Percentiles rank a stretch among this genome's conserved stretches.
These are phyloP conservation scores for Laticauda laticaudata DNA, from an alignment of 2,113 vertebrate species.

Conservation along the genomic window DNA sequence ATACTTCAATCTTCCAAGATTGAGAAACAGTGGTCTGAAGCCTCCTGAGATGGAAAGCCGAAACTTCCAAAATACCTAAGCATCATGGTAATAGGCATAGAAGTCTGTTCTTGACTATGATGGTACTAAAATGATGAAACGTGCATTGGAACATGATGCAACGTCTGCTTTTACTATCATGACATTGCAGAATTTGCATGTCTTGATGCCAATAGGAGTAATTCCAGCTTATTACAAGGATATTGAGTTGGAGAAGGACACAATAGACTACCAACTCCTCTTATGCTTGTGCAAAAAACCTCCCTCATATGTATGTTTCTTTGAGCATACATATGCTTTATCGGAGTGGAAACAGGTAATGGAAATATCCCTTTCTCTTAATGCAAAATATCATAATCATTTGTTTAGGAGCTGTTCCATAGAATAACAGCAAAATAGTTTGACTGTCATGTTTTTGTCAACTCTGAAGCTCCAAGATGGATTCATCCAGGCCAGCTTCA, in stretches of 20 bases:
- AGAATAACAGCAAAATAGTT: not conserved
- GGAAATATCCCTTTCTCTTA: not conserved
- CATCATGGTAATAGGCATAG: not conserved
- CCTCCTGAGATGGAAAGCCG: not conserved
- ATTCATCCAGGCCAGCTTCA: too few species aligned
- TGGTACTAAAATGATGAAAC: not conserved
- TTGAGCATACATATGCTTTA: not conserved
- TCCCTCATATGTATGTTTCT: not conserved
- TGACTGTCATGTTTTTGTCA: not conserved
- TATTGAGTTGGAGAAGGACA: not conserved
- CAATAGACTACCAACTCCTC: not conserved
- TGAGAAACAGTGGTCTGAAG: not conserved
- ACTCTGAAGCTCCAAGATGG: too few species aligned
- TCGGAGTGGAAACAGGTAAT: not conserved
- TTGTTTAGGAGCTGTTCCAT: not conserved
- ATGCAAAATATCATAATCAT: not conserved
- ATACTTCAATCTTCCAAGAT: not conserved
- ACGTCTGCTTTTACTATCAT: not conserved
- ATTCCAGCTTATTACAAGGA: not conserved
- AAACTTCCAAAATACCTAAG: not conserved
- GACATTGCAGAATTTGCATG: not conserved
- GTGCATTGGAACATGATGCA: not conserved
- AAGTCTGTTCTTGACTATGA: not conserved
- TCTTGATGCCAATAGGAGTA: not conserved
- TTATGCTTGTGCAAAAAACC: not conserved